These are phyloP conservation scores for Elysia chlorotica DNA, from an alignment of 1,140 invertebrate species.

Conservation along the genomic window DNA sequence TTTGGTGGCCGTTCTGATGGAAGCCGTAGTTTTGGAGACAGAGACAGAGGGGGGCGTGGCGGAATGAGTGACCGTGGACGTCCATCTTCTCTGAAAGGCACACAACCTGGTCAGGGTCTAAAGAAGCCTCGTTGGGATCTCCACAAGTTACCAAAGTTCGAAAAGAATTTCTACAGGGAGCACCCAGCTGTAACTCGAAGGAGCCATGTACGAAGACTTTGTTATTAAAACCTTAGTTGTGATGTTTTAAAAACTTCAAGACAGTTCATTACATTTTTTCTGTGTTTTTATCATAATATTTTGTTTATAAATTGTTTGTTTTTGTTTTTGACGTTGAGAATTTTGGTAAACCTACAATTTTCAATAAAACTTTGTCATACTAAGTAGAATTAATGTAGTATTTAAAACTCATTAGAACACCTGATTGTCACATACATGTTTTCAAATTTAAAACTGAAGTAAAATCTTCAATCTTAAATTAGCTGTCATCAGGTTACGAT, in stretches of 20 bases:
- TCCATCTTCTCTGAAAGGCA: conserved; percentile 62
- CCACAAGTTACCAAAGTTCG: conserved; percentile 78
- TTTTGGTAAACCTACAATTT: no score
- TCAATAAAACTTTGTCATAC: no score
- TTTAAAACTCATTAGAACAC: no score
- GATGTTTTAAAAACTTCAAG: no score
- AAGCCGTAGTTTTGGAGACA: conserved; percentile 34
- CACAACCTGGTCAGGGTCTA: conserved; percentile 74
- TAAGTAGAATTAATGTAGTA: no score
- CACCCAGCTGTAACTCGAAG: conserved; percentile 75
- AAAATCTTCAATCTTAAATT: not conserved
- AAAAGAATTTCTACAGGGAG: conserved; percentile 91
- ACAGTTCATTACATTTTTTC: no score
- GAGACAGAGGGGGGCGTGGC: conserved; percentile 23
- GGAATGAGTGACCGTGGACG: conserved; percentile 58
- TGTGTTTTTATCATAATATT: no score
- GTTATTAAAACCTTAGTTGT: no score
- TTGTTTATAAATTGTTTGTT: no score
- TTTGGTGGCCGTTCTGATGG: conserved; percentile 23
- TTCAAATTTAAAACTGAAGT: no score
- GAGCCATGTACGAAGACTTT: conserved; percentile 53
- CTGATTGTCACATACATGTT: no score
- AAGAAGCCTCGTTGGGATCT: conserved; percentile 86
- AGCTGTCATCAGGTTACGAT: not conserved
- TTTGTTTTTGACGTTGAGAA: no score